Percentiles rank a stretch among this genome's conserved stretches.
These are phyloP conservation scores for Drosophila punjabiensis DNA, from an alignment of 1,140 invertebrate species.

Conservation along the genomic window DNA sequence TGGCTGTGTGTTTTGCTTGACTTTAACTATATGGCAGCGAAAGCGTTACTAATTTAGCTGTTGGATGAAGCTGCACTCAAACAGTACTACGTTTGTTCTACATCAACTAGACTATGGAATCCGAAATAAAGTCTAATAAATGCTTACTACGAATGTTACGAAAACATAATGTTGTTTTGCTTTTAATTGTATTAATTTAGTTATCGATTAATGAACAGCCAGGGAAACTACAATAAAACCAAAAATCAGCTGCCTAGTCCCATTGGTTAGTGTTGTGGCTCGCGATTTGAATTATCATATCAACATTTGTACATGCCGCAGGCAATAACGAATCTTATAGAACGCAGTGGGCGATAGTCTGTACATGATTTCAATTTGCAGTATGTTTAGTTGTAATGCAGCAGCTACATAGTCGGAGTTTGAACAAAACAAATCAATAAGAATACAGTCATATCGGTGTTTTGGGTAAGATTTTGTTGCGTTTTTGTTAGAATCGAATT, in stretches of 20 bases:
- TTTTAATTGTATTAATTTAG: constrained; percentile 16
- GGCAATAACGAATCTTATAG: constrained; percentile 65
- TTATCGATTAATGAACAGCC: constrained; percentile 55
- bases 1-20: constrained; percentile 49
- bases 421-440: constrained; percentile 33
- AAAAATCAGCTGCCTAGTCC: constrained; percentile 23
- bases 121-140: constrained; percentile 17
- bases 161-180: constrained; percentile 20
- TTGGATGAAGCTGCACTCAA: constrained; percentile 43
- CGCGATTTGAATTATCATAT: constrained; percentile 33
- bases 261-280: constrained; percentile 34
- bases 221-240: constrained; percentile 53
- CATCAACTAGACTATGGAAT: constrained; percentile 34
- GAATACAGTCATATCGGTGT: constrained; percentile 30
- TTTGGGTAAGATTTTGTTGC: constrained; percentile 22
- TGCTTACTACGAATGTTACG: constrained; percentile 48
- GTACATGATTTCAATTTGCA: constrained; percentile 53
- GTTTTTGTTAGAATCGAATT: constrained; percentile 34
- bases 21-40: constrained; percentile 42
- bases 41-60: constrained; percentile 63
- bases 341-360: constrained; percentile 67
- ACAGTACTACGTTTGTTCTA: constrained; percentile 57
- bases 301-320: constrained; percentile 68
- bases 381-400: constrained; percentile 46
- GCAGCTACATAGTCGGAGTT: constrained; percentile 52